These are phyloP conservation scores for Nyctereutes procyonoides DNA, from an alignment of 2,113 vertebrate genomes.

Conservation along the genomic window DNA sequence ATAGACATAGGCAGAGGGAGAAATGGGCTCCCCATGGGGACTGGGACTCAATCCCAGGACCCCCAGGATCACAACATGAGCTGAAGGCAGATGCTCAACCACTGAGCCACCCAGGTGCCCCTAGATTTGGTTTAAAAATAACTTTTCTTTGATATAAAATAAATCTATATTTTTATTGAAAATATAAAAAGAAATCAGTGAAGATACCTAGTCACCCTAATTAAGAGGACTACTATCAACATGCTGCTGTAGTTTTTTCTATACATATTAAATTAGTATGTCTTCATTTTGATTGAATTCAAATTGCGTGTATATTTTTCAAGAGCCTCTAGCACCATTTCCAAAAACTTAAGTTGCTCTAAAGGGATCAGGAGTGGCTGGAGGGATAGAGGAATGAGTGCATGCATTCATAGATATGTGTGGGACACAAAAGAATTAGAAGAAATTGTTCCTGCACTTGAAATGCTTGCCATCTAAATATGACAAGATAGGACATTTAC, in stretches of 20 bases:
- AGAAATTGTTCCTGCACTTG: background rate
- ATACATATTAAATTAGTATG: background rate
- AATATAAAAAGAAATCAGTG: background rate
- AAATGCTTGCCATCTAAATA: slow-evolving; percentile 32
- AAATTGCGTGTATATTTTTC: background rate
- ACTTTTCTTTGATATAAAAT: slow-evolving; percentile 25
- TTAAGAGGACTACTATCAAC: background rate
- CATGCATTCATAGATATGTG: background rate
- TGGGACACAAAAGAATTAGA: background rate
- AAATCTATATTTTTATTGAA: slow-evolving; percentile 2
- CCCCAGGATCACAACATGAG: no score
- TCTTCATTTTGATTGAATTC: background rate
- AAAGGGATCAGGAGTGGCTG: background rate
- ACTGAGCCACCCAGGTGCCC: no score
- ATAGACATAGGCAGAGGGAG: no score
- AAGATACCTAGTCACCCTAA: background rate
- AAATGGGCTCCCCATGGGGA: no score
- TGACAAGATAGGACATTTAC: background rate
- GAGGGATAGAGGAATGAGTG: background rate
- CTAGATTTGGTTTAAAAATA: background rate
- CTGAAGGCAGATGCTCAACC: no score
- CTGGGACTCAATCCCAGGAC: no score
- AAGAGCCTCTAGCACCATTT: background rate
- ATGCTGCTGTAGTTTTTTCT: background rate
- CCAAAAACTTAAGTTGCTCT: background rate